Evolutionary conservation across 2,888 invertebrate genomes (phyloP).

Genomic region (Chorisops tibialis): DNA sequence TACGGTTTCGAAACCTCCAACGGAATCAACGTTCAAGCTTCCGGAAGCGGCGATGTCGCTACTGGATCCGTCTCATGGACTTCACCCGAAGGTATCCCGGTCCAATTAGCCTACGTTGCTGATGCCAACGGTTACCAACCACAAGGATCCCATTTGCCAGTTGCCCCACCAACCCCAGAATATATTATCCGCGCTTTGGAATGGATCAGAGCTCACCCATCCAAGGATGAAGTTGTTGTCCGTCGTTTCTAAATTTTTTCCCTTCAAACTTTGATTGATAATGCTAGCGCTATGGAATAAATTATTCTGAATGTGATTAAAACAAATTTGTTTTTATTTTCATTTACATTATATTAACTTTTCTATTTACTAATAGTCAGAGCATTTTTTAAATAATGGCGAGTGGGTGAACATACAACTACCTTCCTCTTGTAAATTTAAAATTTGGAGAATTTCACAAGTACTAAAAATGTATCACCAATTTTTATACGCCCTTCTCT

Average conservation of each 20-base stretch:
- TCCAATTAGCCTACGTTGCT: constrained; percentile 55
- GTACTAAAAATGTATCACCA: too few species aligned
- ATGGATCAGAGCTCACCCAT: constrained; percentile 54
- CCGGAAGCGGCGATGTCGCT: constrained; percentile 55
- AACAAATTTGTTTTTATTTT: too few species aligned
- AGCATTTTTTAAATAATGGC: too few species aligned
- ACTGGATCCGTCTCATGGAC: constrained; percentile 57
- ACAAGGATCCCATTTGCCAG: constrained; percentile 49
- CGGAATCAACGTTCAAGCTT: constrained; percentile 58
- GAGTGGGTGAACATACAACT: too few species aligned
- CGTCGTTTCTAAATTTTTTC: constrained; percentile 11
- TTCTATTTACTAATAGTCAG: too few species aligned
- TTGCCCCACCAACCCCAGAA: constrained; percentile 55
- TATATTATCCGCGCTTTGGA: constrained; percentile 55
- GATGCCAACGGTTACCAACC: constrained; percentile 60
- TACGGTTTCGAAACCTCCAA: constrained; percentile 58
- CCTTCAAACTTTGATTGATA: too few species aligned
- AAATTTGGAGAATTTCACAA: too few species aligned
- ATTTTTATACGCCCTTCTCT: too few species aligned
- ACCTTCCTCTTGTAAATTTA: too few species aligned
- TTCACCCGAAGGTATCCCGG: constrained; percentile 55
- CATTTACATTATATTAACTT: too few species aligned
- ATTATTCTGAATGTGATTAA: too few species aligned
- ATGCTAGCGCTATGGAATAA: too few species aligned
- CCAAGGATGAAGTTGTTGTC: constrained; percentile 26